These are phyloP conservation scores for Sturmia bella DNA, from an alignment of 2,888 invertebrate genomes.

Conservation along the genomic window DNA sequence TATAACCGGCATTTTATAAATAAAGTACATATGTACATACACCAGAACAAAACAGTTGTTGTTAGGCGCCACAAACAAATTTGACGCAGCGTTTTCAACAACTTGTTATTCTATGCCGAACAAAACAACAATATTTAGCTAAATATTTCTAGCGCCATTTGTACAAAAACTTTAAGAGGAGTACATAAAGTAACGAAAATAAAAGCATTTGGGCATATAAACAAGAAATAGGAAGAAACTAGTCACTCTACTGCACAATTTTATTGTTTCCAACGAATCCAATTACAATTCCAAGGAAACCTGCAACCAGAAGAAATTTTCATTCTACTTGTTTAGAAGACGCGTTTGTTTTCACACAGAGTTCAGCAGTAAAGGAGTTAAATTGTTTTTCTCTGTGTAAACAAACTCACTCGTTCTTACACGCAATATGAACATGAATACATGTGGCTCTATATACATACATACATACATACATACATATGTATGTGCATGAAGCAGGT, in stretches of 20 bases:
- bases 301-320: conserved; percentile 43
- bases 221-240: conserved; percentile 4
- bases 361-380: conserved; percentile 26
- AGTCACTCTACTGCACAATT: conserved; percentile 46
- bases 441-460: no score
- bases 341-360: conserved; percentile 21
- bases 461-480: no score
- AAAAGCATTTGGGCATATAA: background rate
- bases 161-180: conserved; percentile 39
- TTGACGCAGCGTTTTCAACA: background rate
- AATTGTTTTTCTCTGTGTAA: background rate
- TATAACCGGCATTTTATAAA: background rate
- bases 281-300: conserved; percentile 71
- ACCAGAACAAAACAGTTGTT: background rate
- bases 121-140: conserved; percentile 23
- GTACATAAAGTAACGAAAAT: conserved; percentile 20
- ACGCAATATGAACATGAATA: no score
- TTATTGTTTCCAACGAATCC: conserved; percentile 69
- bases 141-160: conserved; percentile 55
- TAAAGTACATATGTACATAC: background rate
- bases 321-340: conserved; percentile 33
- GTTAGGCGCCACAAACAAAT: conserved; percentile 27
- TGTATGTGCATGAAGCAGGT: background rate
- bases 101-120: conserved; percentile 5
- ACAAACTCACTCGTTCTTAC: no score